Evolutionary conservation across 2,888 invertebrate genomes (phyloP).

Genomic region (Lasioglossum vierecki): DNA sequence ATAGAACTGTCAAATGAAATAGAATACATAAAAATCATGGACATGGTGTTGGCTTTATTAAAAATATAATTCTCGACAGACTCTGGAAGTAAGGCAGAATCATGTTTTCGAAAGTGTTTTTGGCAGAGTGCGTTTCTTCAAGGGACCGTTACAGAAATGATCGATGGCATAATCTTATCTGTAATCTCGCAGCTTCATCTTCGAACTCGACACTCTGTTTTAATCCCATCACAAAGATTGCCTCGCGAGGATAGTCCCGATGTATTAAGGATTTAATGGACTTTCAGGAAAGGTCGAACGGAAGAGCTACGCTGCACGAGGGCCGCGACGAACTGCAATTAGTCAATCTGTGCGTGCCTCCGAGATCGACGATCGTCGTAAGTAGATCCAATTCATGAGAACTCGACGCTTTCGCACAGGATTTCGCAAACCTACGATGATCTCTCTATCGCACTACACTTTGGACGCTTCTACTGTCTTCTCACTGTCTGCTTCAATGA

Average conservation of each 20-base stretch:
- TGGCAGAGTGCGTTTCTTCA: background rate
- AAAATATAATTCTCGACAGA: too few species aligned
- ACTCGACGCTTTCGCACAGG: conserved; percentile 19
- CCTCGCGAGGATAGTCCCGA: conserved; percentile 20
- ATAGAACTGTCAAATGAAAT: too few species aligned
- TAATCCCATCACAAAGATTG: conserved; percentile 13
- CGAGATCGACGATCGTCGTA: conserved; percentile 79
- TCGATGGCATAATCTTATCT: conserved; percentile 25
- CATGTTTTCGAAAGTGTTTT: background rate
- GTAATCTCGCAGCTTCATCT: conserved; percentile 24
- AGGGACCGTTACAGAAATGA: background rate
- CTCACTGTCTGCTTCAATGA: background rate
- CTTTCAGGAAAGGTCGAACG: conserved; percentile 80
- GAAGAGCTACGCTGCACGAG: conserved; percentile 76
- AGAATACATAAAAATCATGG: too few species aligned
- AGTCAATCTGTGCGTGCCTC: conserved; percentile 79
- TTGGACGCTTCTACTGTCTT: conserved; percentile 15
- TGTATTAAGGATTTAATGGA: conserved; percentile 73
- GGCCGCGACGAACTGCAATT: conserved; percentile 79
- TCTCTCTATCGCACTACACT: background rate
- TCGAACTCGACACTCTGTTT: conserved; percentile 2
- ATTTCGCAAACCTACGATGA: background rate
- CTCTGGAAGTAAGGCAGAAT: background rate
- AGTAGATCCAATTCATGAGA: conserved; percentile 72
- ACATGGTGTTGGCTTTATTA: too few species aligned